Evolutionary conservation across 2,113 vertebrate species (phyloP).

Genomic region (Indicator maculatus): DNA sequence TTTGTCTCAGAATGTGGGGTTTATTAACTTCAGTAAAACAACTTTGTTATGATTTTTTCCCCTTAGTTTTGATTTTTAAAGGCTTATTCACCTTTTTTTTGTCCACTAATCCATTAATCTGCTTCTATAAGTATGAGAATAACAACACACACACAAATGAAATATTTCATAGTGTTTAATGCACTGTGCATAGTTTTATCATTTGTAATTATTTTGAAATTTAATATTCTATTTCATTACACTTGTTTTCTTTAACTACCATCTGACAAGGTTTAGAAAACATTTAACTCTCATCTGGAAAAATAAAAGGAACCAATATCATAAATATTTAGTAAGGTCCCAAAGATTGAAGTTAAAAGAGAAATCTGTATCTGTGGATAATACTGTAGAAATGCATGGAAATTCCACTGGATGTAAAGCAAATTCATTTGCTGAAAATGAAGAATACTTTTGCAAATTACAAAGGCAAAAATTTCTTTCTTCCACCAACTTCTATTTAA

Average conservation of each 20-base stretch:
- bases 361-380: background rate
- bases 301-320: background rate
- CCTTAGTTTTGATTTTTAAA: slow-evolving; percentile 24
- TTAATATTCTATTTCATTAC: background rate
- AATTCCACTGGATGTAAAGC: background rate
- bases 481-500: background rate
- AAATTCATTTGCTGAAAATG: background rate
- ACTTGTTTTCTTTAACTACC: background rate
- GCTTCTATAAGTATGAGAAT: background rate
- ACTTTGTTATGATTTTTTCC: slow-evolving; percentile 32
- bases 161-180: background rate
- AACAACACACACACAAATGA: background rate
- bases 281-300: background rate
- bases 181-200: background rate
- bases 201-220: background rate
- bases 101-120: background rate
- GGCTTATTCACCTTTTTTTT: slow-evolving; percentile 10
- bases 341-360: background rate
- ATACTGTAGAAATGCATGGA: background rate
- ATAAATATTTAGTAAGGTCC: background rate
- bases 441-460: background rate
- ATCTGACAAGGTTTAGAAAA: background rate
- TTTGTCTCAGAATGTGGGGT: slow-evolving; percentile 68
- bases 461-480: background rate
- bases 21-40: slow-evolving; percentile 70